phyloP scores from a whole-genome alignment of 2,888 invertebrate genomes.

The Harmothoe impar region DNA sequence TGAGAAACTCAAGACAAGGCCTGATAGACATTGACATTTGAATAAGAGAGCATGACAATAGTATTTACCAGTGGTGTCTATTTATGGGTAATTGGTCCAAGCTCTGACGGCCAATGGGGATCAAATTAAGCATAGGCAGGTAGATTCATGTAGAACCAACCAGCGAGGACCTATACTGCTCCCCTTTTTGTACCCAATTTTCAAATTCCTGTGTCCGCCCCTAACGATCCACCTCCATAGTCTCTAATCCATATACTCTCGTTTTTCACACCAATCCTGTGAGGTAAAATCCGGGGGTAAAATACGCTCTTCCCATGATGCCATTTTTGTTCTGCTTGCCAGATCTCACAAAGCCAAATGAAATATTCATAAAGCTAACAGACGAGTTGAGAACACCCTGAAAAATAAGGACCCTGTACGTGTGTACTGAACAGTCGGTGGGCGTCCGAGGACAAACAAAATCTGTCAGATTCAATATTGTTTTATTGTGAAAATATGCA shows the following conservation, averaged over 20 bases:
- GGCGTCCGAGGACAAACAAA: background rate
- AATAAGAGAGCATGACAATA: no score
- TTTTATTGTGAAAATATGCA: background rate
- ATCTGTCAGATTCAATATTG: conserved; percentile 26
- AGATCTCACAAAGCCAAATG: background rate
- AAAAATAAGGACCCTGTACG: background rate
- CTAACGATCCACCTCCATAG: background rate
- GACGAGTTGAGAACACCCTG: background rate
- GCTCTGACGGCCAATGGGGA: no score
- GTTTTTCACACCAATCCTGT: no score
- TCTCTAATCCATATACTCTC: background rate
- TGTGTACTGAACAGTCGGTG: background rate
- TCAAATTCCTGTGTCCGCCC: no score
- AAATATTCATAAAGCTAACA: background rate
- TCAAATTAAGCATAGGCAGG: no score
- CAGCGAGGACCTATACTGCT: no score
- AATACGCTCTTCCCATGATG: background rate
- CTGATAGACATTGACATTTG: no score
- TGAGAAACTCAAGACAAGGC: no score
- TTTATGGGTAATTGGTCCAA: no score
- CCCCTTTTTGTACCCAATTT: background rate
- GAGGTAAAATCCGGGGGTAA: background rate
- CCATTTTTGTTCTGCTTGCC: background rate
- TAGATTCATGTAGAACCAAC: no score
- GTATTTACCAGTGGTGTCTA: no score